Evolutionary conservation across 2,797 vertebrate genomes (phyloP).

Genomic region (Echiichthys vipera): DNA sequence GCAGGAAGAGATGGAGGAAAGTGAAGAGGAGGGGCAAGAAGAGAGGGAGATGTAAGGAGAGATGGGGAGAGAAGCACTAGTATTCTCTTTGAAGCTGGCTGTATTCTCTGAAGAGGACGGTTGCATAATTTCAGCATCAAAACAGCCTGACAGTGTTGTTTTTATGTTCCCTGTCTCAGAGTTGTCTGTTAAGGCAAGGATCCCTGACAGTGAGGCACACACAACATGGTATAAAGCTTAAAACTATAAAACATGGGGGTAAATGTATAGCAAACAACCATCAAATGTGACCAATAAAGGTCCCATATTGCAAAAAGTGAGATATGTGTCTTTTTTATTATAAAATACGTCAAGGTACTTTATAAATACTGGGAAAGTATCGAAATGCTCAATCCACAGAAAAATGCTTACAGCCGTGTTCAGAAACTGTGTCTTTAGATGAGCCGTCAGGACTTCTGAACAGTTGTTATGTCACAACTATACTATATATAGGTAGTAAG

Average conservation of each 20-base stretch:
- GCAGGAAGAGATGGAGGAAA: constrained; percentile 3
- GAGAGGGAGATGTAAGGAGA: constrained; percentile 31
- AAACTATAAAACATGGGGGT: not conserved
- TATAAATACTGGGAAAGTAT: too few species aligned
- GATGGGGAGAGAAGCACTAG: constrained; percentile 43
- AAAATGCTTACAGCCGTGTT: too few species aligned
- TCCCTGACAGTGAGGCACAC: constrained; percentile 10
- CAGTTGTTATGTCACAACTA: too few species aligned
- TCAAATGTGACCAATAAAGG: constrained; percentile 20
- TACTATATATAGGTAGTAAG: too few species aligned
- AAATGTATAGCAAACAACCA: not conserved
- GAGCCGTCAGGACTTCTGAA: too few species aligned
- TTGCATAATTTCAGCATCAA: constrained; percentile 68
- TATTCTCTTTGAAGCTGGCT: constrained; percentile 77
- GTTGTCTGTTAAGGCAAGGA: constrained; percentile 19
- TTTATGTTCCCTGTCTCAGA: constrained; percentile 18
- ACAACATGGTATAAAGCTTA: not conserved
- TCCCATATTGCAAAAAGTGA: too few species aligned
- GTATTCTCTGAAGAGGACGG: constrained; percentile 61
- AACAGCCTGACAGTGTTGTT: constrained; percentile 48
- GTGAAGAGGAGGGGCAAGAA: constrained; percentile 13
- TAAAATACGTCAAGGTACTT: too few species aligned
- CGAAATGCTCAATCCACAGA: too few species aligned
- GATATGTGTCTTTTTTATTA: too few species aligned
- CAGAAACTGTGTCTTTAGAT: too few species aligned